Evolutionary conservation across 2,113 vertebrate species (phyloP), one percentile per base, ranked within the genome.

Genomic region (Clarias macrocephalus): DNA sequence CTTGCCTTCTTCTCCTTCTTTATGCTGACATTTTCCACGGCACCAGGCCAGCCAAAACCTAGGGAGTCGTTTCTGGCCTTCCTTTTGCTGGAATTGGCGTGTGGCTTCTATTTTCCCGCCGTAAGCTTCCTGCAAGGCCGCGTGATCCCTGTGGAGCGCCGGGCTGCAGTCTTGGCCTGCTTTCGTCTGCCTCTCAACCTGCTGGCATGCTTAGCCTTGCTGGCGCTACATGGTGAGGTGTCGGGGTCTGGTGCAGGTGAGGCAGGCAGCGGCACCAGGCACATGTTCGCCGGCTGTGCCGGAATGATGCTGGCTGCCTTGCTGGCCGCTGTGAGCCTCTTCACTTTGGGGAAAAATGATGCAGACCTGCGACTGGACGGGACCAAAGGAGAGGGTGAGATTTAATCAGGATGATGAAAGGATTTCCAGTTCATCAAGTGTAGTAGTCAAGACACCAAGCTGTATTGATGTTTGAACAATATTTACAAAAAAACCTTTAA

Each of bases 1-100:
- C 95, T 98, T 82, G 95, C 97, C 0, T 97, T 97, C 91, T 97
- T 98, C 91, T 97, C 97, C 68, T 96, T 98, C 90, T 97, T 97
- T 93, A 97, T 97, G 97, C 93, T 99, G 88, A 96, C 94, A 12
- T 98, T 98, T 92, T 97, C 97, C 82, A 99, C 97, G 0, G 94
- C 91, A 18, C 96, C 97, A 0, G 96, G 96, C 28, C 97, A 97
- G 88, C 97, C 97, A 30, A 94, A 92, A 79, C 97, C 97, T 0
- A 91, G 92, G 0, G 97, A 97, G 85, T 98, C 97, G 76, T 96
- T 99, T 73, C 91, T 98, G 6, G 97, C 97, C 86, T 99, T 98
- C 89, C 94, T 99, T 66, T 93, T 98, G 75, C 95, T 99, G 3
- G 97, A 98, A 85, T 91, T 98, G 82, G 96, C 97, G 77, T 96